Evolutionary conservation across 2,888 invertebrate species (phyloP).

Genomic region (Agrochola lota): DNA sequence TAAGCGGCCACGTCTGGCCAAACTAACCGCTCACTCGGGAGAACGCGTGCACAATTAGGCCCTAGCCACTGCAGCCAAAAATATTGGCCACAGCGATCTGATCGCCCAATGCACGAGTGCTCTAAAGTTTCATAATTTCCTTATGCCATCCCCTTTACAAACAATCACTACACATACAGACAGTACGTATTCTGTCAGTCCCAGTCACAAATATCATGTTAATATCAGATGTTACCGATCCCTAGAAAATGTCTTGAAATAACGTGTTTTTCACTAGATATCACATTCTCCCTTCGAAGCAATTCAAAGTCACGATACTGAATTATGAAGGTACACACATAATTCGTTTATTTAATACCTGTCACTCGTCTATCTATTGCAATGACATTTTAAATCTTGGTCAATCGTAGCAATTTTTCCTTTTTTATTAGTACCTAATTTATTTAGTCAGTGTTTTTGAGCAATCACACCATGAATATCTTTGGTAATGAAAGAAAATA

Average conservation of each 20-base stretch:
- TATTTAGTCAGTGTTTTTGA: slow-evolving; percentile 57
- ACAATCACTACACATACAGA: slow-evolving; percentile 30
- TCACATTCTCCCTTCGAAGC: slow-evolving; percentile 63
- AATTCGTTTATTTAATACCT: slow-evolving; percentile 53
- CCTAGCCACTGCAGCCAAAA: background rate
- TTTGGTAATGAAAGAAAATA: slow-evolving; percentile 26
- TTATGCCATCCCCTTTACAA: slow-evolving; percentile 28
- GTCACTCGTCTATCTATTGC: slow-evolving; percentile 59
- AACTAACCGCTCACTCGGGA: slow-evolving; percentile 39
- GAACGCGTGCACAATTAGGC: slow-evolving; percentile 1
- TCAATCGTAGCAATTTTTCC: slow-evolving; percentile 63
- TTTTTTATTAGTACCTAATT: slow-evolving; percentile 46
- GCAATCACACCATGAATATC: slow-evolving; percentile 60
- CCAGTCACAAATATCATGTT: slow-evolving; percentile 42
- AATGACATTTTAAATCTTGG: slow-evolving; percentile 71
- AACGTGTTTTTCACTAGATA: slow-evolving; percentile 56
- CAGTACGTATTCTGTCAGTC: slow-evolving; percentile 33
- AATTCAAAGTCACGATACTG: slow-evolving; percentile 55
- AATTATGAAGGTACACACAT: slow-evolving; percentile 51
- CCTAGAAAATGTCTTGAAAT: slow-evolving; percentile 50
- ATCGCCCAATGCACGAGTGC: slow-evolving; percentile 25
- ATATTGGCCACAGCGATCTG: background rate
- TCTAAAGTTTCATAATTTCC: slow-evolving; percentile 15
- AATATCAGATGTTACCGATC: slow-evolving; percentile 45
- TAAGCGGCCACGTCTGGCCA: slow-evolving; percentile 22